Evolutionary conservation across 2,113 vertebrate genomes (phyloP).

Genomic region (Telmatochromis bifrenatus): DNA sequence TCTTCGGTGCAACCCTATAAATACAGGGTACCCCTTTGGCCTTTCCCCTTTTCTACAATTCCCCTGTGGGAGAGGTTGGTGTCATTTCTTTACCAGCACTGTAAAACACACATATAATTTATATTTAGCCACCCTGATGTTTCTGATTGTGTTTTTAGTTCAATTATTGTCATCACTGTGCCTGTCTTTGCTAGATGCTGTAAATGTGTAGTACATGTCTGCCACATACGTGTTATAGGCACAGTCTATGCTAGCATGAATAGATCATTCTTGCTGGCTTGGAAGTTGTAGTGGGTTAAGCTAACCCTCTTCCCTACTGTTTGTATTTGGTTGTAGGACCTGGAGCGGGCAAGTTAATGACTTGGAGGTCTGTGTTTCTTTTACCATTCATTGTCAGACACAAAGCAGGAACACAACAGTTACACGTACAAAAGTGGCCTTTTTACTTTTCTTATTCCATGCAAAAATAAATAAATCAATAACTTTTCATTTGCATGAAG

Average conservation of each 20-base stretch:
- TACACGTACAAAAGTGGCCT: not conserved
- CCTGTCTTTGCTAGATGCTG: not conserved
- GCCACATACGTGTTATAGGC: not conserved
- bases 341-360: not conserved
- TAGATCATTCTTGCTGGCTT: not conserved
- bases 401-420: not conserved
- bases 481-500: not conserved
- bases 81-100: not conserved
- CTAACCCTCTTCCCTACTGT: not conserved
- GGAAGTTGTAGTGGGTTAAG: not conserved
- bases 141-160: not conserved
- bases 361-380: not conserved
- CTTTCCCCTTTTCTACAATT: not conserved
- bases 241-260: not conserved
- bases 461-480: not conserved
- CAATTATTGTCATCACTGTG: not conserved
- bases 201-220: not conserved
- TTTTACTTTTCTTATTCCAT: not conserved
- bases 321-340: not conserved
- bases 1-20: not conserved
- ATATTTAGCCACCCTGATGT: not conserved
- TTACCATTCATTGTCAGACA: not conserved
- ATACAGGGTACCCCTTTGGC: not conserved
- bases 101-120: not conserved
- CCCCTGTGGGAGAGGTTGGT: not conserved